Conservation (phyloP, 2,113 vertebrate species). For the Actenoides hombroni region DNA sequence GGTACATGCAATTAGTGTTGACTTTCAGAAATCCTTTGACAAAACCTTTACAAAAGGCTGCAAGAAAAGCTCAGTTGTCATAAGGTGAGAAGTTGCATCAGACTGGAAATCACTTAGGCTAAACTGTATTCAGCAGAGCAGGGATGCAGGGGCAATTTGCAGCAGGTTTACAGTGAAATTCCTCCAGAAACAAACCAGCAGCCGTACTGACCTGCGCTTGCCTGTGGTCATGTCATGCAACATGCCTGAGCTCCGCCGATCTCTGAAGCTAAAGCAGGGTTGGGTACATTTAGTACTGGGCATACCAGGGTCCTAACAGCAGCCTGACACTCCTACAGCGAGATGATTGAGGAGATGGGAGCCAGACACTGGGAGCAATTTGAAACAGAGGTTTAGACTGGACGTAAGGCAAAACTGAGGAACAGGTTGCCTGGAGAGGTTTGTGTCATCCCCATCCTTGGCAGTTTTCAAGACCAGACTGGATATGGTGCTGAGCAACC, state of each 20-base stretch:
- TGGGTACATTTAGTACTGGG: background rate
- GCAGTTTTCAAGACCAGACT: background rate
- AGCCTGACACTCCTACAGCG: background rate
- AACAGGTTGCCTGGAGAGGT: background rate
- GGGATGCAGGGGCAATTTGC: background rate
- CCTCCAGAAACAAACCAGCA: background rate
- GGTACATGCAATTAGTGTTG: background rate
- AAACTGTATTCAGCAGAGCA: background rate
- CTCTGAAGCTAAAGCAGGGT: background rate
- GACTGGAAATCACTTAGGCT: background rate
- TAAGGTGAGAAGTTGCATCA: background rate
- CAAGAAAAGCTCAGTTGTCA: background rate
- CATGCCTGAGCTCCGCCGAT: background rate
- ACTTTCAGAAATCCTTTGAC: slow-evolving; percentile 54
- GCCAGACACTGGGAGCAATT: background rate
- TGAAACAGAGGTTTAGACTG: background rate
- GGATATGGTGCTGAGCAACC: background rate
- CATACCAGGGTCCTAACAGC: background rate
- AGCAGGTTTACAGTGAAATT: background rate
- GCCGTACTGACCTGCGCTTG: background rate
- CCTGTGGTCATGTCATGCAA: background rate
- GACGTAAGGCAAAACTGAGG: background rate
- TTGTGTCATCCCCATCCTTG: background rate
- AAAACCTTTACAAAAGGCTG: slow-evolving; percentile 42
- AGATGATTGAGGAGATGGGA: accelerated